Base-by-base conservation (phyloP, 2,797 vertebrate species). In the Zenarchopterus dispar region DNA sequence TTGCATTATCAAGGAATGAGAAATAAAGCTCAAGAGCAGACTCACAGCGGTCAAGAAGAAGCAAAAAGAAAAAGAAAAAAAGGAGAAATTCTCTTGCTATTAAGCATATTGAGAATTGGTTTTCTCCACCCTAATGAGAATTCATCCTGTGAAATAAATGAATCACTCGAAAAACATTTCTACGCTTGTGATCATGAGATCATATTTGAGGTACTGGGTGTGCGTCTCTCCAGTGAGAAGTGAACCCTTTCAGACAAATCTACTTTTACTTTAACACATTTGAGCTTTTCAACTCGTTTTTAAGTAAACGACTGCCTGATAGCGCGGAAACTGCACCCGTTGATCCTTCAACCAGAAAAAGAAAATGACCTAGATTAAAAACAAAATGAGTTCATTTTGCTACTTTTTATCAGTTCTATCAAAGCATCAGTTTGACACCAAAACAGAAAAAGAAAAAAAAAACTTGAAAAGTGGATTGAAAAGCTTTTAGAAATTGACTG, bases 81-180 rank as follows among this genome's bases (percentile, higher is more conserved):
- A 49, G 24, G 47, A 62, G 59, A 62, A 23, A 51, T 21, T 60
- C 33, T 58, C 49, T 23, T 21, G 61, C 54, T 81, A 78, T 87
- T 87, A 86, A 85, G 85, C 73, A 80, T 73, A n/a, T n/a, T n/a
- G 75, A 75, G 77, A 85, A 88, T 88, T 83, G 71, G 51, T 80
- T 89, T 83, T 79, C 82, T 82, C 82, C 78, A 63, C 78, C 80
- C 75, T 86, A 86, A 90, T 88, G 83, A 89, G 79, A 84, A 82
- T 87, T 83, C 75, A 76, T 84, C 75, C 82, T 75, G 64, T 23
- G 78, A 84, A 83, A 87, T 76, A 56, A 75, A 89, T 86, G 85
- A 90, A 78, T 81, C 82, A 82, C 69, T 65, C 50, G 65, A 77
- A 87, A 85, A 86, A 85, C 78, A 83, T 86, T 87, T 86, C 73